Base-by-base conservation (phyloP, 2,888 invertebrate genomes). In the Elegia similella region DNA sequence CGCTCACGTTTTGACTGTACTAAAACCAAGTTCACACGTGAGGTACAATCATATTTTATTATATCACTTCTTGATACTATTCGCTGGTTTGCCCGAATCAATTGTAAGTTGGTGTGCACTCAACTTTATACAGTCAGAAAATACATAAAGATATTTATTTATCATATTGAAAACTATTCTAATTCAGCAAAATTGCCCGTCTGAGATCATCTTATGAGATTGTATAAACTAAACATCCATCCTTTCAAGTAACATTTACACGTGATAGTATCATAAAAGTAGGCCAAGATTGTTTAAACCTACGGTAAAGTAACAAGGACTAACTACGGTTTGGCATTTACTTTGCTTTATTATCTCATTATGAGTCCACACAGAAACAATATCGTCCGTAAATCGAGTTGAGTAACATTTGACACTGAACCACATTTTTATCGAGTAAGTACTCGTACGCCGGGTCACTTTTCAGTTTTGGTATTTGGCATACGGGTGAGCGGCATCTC, bases 401-500 rank as follows among this genome's bases (percentile, higher is more conserved):
- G 23, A 34, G 38, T 23, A 52, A 46, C 30, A 54, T 42, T 55
- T 55, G 32, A 60, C 61, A 61, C 61, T 60, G 38, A 53, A 52
- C 38, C 52, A 48, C 50, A 52, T 42, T 59, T 53, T 54, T 10
- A 58, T 59, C 59, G 38, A 12, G 34, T 34, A 34, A 2, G 1
- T 34, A 5, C n/a, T 38, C n/a, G 38, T 12, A 23, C n/a, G n/a
- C 38, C 38, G 10, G 10, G 10, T 65, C 61, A 55, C 56, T 56
- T 52, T 66, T 84, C 70, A 88, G 76, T 86, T 78, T 73, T 86
- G 86, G 76, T 88, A 89, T 81, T 88, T 88, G 69, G 84, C 80
- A 79, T 90, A 90, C 61, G 88, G 88, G 69, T 87, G 89, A 68
- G 82, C 80, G 75, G 81, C 72, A 73, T 89, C 91, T 90, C 92